Evolutionary conservation across 2,888 invertebrate species (phyloP).

Genomic region (Norana najaformis): DNA sequence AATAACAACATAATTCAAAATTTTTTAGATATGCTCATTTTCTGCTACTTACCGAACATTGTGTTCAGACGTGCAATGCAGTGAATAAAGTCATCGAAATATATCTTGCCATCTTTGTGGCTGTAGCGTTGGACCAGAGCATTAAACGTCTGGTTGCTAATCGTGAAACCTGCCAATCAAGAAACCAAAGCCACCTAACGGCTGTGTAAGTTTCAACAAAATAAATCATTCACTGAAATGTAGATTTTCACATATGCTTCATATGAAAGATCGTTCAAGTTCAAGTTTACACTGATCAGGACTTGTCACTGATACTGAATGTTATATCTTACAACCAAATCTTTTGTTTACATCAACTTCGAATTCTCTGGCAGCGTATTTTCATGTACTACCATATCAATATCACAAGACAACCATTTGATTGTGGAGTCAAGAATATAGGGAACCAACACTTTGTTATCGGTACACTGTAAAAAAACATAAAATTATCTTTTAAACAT

Average conservation of each 20-base stretch:
- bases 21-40: neutral
- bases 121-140: slow-evolving; percentile 89
- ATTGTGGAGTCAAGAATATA: neutral
- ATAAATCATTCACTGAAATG: neutral
- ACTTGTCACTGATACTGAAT: too few relatives aligned
- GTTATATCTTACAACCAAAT: too few relatives aligned
- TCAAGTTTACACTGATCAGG: too few relatives aligned
- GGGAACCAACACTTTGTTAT: neutral
- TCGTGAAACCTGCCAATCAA: slow-evolving; percentile 46
- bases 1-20: neutral
- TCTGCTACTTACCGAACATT: slow-evolving; percentile 78
- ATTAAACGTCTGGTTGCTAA: slow-evolving; percentile 86
- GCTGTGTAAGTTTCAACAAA: neutral
- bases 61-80: slow-evolving; percentile 89
- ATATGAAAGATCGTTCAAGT: too few relatives aligned
- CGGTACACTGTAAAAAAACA: neutral
- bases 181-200: neutral
- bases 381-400: neutral
- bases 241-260: neutral
- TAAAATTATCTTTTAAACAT: neutral
- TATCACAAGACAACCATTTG: neutral
- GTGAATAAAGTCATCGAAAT: slow-evolving; percentile 93
- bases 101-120: slow-evolving; percentile 76
- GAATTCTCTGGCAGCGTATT: neutral
- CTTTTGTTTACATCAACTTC: neutral